Conservation (phyloP, 2,888 invertebrate species). For the Automeris io region DNA sequence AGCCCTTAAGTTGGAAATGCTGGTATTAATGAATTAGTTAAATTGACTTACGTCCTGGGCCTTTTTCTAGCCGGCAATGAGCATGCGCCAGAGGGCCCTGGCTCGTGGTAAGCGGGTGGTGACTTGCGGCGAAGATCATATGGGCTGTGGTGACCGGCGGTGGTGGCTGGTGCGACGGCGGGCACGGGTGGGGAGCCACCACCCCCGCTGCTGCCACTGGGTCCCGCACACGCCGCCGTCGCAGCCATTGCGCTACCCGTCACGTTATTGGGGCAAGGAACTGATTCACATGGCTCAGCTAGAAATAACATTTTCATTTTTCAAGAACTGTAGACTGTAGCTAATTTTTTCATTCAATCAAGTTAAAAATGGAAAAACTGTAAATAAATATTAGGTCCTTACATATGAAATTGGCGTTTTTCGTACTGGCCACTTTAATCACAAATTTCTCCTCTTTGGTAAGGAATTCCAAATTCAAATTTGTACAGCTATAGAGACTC, state of each 20-base stretch:
- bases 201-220: conserved; percentile 72
- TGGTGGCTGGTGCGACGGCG: conserved; percentile 81
- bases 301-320: conserved; percentile 15
- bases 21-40: no score
- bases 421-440: no score
- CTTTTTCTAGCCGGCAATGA: conserved; percentile 90
- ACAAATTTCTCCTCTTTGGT: no score
- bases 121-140: conserved; percentile 93
- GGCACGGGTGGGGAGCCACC: conserved; percentile 73
- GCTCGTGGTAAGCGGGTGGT: conserved; percentile 83
- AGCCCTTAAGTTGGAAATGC: no score
- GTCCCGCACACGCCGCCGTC: conserved; percentile 66
- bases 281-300: conserved; percentile 89
- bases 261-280: conserved; percentile 83
- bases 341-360: no score
- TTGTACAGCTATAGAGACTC: no score
- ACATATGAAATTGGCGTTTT: no score
- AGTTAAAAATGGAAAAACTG: no score
- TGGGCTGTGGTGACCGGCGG: conserved; percentile 88
- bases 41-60: conserved; percentile 79
- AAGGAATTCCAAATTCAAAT: no score
- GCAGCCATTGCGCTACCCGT: conserved; percentile 70
- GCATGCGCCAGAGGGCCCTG: conserved; percentile 79
- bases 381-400: no score
- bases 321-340: background rate